Evolutionary conservation across 64 coral and sea anemone genomes (phyloP), one percentile per base, ranked within the genome.

Genomic region (Acropora yongei): DNA sequence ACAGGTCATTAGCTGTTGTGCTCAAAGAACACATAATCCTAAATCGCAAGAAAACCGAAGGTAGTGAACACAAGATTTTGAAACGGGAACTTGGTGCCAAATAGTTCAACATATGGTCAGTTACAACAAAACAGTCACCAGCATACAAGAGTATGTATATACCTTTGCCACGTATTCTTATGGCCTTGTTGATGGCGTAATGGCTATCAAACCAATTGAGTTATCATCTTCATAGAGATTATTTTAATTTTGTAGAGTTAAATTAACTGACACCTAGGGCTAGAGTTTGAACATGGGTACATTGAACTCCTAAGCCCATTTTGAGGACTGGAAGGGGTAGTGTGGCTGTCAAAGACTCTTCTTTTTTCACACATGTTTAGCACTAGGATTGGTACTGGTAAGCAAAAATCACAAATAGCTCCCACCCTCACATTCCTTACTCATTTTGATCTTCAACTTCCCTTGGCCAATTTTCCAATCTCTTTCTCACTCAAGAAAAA

Each of bases 21-120:
- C 80, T 90, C 88, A 80, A 90, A 90, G 78, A 80, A 90, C 88
- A 90, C 80, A n/a, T 80, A 90, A 51, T 90, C 88, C 88, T 90
- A 60, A 19, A 89, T 19, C 79, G 6, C 5, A 1, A 72, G 30
- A 16, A 72, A 17, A 72, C 14, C 6, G 12, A 72, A 72, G 13
- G 14, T 71, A 5, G 5, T n/a, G 8, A n/a, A 1, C 3, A 30
- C 14, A 72, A 39, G 13, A 5, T 72, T 17, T 2, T 10, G 10
- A 55, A 55, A 55, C 6, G 51, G 10, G 51, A 55, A 55, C 51
- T 1, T 10, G 51, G 51, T 55, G 5, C 5, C 1, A 55, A 5
- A 55, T 55, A 7, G 51, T 9, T 9, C 51, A 5, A 9, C 30
- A 30, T 30, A 30, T 30, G 30, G 30, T 30, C 0, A 30, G 30